Percentiles rank a stretch among this genome's conserved stretches.
phyloP scores from a whole-genome alignment of 2,888 invertebrate species.

The Homarus gammarus region DNA sequence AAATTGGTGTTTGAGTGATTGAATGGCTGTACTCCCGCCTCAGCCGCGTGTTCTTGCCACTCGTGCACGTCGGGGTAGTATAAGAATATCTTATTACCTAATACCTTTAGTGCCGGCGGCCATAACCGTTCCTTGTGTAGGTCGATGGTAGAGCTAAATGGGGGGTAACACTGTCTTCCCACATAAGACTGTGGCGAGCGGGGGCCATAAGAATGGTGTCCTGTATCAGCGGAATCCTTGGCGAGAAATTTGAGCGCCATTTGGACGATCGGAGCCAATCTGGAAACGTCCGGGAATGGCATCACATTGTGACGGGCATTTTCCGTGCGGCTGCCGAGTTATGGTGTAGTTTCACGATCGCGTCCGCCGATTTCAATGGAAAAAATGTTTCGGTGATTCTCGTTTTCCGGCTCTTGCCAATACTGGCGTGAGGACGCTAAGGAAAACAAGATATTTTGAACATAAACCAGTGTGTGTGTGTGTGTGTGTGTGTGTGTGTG shows the following conservation, averaged over 20 bases:
- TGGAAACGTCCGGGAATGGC: constrained; percentile 41
- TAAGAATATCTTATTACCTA: constrained; percentile 4
- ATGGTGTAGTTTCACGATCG: neutral
- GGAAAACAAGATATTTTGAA: neutral
- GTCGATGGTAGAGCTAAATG: neutral
- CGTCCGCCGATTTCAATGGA: constrained; percentile 26
- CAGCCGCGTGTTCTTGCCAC: neutral
- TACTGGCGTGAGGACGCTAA: neutral
- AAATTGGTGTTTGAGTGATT: constrained; percentile 25
- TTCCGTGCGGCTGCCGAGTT: constrained; percentile 7
- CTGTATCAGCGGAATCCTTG: constrained; percentile 52
- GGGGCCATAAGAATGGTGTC: constrained; percentile 23
- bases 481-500: constrained; percentile 8
- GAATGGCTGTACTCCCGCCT: neutral
- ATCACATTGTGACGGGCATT: constrained; percentile 42
- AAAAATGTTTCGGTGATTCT: constrained; percentile 1
- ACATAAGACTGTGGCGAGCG: constrained; percentile 2
- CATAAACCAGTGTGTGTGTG: constrained; percentile 1
- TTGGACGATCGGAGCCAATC: constrained; percentile 60
- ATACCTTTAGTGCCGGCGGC: neutral
- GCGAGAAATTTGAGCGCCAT: constrained; percentile 43
- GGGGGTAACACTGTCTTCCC: constrained; percentile 2
- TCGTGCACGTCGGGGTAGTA: too few species aligned
- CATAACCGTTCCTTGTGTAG: neutral
- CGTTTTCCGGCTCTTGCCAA: constrained; percentile 4